Base-by-base conservation (phyloP, 2,113 vertebrate genomes). In the Xiphophorus hellerii region DNA sequence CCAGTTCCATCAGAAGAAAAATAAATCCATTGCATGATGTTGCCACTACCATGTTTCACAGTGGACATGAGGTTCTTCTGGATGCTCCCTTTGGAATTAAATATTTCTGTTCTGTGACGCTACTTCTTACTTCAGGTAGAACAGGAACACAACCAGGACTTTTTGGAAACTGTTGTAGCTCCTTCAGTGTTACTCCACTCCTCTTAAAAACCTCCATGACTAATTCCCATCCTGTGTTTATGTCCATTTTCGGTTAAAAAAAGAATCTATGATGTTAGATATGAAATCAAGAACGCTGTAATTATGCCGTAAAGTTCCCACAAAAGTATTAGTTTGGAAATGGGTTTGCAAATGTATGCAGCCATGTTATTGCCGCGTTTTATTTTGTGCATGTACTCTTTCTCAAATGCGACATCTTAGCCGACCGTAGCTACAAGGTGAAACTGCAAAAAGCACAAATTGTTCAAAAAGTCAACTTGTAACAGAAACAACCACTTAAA, bases 401-500 rank as follows among this genome's bases (percentile, higher is more conserved):
- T 48, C 17, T 48, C 14, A 31, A 74, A 79, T 54, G 58, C 68
- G 39, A 77, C 27, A 37, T 63, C 37, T 66, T 51, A 65, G 68
- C 71, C 1, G 22, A 72, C 54, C 82, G 65, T 71, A 66, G 67
- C 42, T 42, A 35, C 44, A 73, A 68, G 83, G 80, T 87, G 33
- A 10, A 33, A 42, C 69, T 73, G 51, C 61, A 69, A 51, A 81
- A 89, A 90, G 89, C 89, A 90, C 90, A 92, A 78, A 74, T 30
- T n/a, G 73, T 86, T 87, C 25, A 80, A 70, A 72, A 69, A 70
- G 31, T 20, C 28, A 74, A 20, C 62, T 27, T 78, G 87, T 62
- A 88, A 87, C 74, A 61, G 76, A 60, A 25, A 67, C 71, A 77
- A 81, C 82, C 81, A 81, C 85, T 76, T 78, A 39, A 77, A 71